Percentiles rank a stretch among this genome's conserved stretches.
These are phyloP conservation scores for Eristalis tenax DNA, from an alignment of 2,888 invertebrate species.

Conservation along the genomic window DNA sequence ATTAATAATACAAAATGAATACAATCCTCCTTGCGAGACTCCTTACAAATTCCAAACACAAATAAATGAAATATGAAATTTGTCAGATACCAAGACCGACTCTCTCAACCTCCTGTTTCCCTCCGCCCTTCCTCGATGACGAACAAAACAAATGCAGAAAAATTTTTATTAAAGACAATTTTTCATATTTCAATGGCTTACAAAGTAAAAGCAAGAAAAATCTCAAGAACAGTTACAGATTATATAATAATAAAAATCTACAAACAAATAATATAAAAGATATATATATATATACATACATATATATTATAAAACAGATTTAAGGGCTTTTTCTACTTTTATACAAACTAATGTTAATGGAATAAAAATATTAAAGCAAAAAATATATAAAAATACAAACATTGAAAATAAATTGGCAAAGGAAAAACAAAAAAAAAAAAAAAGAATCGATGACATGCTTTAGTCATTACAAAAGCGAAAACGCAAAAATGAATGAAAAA, in stretches of 20 bases:
- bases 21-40: constrained; percentile 26
- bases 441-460: constrained; percentile 38
- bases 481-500: constrained; percentile 50
- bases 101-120: background rate
- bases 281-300: constrained; percentile 50
- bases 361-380: constrained; percentile 65
- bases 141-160: constrained; percentile 31
- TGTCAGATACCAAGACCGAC: background rate
- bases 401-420: constrained; percentile 67
- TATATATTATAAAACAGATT: constrained; percentile 38
- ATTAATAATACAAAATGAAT: constrained; percentile 56
- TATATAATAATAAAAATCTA: constrained; percentile 42
- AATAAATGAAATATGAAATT: background rate
- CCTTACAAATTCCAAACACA: constrained; percentile 12
- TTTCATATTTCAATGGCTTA: constrained; percentile 47
- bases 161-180: constrained; percentile 17
- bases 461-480: constrained; percentile 50
- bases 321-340: constrained; percentile 73
- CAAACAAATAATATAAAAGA: constrained; percentile 53
- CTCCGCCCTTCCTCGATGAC: background rate
- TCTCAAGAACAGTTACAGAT: constrained; percentile 46
- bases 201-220: constrained; percentile 19
- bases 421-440: constrained; percentile 7
- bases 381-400: constrained; percentile 47
- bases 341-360: constrained; percentile 72